A percentile compares a stretch with the other conserved stretches of the same genome.
Conservation (phyloP, 2,888 invertebrate species). For the Zaprionus obscuricornis region DNA sequence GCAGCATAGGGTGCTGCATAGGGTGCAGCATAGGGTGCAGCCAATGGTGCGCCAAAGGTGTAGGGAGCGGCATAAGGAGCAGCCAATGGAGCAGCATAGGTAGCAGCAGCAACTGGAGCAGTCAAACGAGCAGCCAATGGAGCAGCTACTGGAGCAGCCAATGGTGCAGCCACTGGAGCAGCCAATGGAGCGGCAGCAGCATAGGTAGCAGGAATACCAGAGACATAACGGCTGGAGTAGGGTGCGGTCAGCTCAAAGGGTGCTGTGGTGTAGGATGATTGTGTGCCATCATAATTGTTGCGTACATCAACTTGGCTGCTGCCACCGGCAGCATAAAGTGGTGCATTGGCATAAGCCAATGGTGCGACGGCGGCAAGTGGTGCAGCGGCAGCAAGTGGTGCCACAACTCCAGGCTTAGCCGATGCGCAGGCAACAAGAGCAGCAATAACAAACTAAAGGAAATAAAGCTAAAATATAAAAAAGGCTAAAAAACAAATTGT, state of each 20-base stretch:
- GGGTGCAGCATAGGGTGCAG: constrained; percentile 34
- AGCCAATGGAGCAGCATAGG: constrained; percentile 52
- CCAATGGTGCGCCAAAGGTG: constrained; percentile 33
- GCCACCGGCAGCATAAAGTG: constrained; percentile 78
- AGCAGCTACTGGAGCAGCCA: constrained; percentile 57
- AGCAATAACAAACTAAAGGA: constrained; percentile 62
- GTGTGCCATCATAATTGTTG: constrained; percentile 78
- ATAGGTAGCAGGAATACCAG: constrained; percentile 69
- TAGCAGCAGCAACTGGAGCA: constrained; percentile 49
- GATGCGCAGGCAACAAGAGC: constrained; percentile 66
- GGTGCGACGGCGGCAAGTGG: constrained; percentile 65
- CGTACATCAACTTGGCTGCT: constrained; percentile 81
- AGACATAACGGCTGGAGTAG: constrained; percentile 77
- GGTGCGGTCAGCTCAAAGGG: constrained; percentile 78
- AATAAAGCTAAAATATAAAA: neutral
- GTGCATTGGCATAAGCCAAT: constrained; percentile 84
- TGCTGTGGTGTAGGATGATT: constrained; percentile 80
- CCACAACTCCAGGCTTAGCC: constrained; percentile 64
- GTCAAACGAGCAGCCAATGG: constrained; percentile 34
- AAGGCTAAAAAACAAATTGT: neutral
- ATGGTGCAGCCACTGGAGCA: constrained; percentile 45
- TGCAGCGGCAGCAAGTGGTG: constrained; percentile 41
- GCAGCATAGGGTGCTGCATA: constrained; percentile 41
- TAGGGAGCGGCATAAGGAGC: constrained; percentile 39
- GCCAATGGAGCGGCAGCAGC: constrained; percentile 45